phyloP scores from a whole-genome alignment of 2,888 invertebrate genomes.

The Lycia hirtaria region DNA sequence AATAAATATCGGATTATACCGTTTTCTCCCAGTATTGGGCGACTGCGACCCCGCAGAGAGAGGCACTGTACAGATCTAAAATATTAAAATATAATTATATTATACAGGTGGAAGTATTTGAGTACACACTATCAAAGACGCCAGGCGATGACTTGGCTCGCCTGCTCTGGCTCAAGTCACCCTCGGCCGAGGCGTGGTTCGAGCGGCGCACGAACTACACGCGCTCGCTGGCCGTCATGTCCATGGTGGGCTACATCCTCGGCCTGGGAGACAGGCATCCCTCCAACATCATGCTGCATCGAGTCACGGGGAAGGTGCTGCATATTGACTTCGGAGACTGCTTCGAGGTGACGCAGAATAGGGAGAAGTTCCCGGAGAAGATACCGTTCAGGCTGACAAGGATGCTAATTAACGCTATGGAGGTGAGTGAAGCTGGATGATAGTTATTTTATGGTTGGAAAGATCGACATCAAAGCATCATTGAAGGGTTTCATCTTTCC shows the following conservation, averaged over 20 bases:
- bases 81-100: too few relatives aligned
- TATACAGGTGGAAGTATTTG: slow-evolving; percentile 95
- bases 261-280: slow-evolving; percentile 99
- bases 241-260: slow-evolving; percentile 98
- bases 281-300: slow-evolving; percentile 98
- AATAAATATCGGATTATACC: too few relatives aligned
- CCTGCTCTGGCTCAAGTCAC: slow-evolving; percentile 98
- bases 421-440: slow-evolving; percentile 75
- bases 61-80: too few relatives aligned
- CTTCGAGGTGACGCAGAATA: slow-evolving; percentile 99
- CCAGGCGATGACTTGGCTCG: slow-evolving; percentile 97
- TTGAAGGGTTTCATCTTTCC: too few relatives aligned
- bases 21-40: too few relatives aligned
- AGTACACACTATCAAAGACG: slow-evolving; percentile 97
- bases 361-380: slow-evolving; percentile 99
- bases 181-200: slow-evolving; percentile 99
- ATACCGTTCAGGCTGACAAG: slow-evolving; percentile 98
- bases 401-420: slow-evolving; percentile 99
- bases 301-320: slow-evolving; percentile 98
- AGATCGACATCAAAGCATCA: too few relatives aligned
- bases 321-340: slow-evolving; percentile 99
- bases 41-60: too few relatives aligned
- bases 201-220: slow-evolving; percentile 99
- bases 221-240: slow-evolving; percentile 98
- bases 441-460: too few relatives aligned